phyloP scores from a whole-genome alignment of 2,797 vertebrate genomes.

The Ambastaia sidthimunki region DNA sequence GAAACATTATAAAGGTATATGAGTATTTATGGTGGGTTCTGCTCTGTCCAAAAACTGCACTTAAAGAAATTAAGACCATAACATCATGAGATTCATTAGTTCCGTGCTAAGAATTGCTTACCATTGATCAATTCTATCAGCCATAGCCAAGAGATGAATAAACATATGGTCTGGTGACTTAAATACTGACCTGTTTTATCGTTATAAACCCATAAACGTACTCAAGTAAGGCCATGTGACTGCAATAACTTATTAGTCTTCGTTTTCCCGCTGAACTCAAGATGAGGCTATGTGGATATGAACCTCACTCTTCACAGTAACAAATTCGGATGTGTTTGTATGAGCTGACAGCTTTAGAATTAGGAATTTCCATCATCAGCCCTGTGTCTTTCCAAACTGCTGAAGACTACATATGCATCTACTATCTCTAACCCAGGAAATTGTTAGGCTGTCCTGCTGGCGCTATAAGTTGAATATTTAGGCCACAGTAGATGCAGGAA shows the following conservation, averaged over 20 bases:
- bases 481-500: conserved; percentile 62
- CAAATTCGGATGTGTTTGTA: conserved; percentile 34
- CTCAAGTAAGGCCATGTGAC: conserved; percentile 48
- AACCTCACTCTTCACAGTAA: conserved; percentile 25
- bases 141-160: conserved; percentile 41
- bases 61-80: conserved; percentile 27
- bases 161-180: conserved; percentile 36
- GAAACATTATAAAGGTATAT: conserved; percentile 33
- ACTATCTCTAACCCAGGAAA: conserved; percentile 35
- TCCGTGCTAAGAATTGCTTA: conserved; percentile 27
- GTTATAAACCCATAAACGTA: conserved; percentile 26
- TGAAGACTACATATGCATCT: conserved; percentile 37
- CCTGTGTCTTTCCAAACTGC: conserved; percentile 6
- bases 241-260: conserved; percentile 13
- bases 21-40: conserved; percentile 34
- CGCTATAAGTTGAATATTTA: conserved; percentile 37
- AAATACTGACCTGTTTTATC: conserved; percentile 52
- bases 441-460: conserved; percentile 38
- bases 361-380: conserved; percentile 7
- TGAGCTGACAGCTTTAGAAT: conserved; percentile 29
- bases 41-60: conserved; percentile 45
- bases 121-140: conserved; percentile 41
- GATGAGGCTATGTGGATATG: conserved; percentile 28
- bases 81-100: conserved; percentile 23
- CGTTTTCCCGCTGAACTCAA: conserved; percentile 13